Base-by-base conservation (phyloP, 2,888 invertebrate genomes). In the Lochmaea capreae region DNA sequence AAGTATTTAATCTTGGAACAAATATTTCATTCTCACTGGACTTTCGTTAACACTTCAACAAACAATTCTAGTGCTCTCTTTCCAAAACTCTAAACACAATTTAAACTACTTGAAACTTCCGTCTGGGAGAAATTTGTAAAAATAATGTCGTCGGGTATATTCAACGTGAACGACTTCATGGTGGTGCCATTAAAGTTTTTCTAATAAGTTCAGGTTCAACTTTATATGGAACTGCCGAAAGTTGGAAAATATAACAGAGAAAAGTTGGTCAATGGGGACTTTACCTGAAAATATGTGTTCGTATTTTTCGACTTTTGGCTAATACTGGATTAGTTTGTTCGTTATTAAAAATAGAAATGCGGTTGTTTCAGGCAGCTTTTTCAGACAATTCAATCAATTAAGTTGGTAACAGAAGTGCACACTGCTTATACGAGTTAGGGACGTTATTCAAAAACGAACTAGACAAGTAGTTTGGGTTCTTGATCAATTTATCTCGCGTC, bases 121-220 rank as follows among this genome's bases (percentile, higher is more conserved):
- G 62, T 43, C 42, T 6, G 16, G 11, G 42, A 18, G 43, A 10
- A 43, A 63, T 63, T 63, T 63, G 43, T 63, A 63, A 63, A 63
- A 63, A 63, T 63, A 43, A 63, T 63, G 43, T 63, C n/a, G 42
- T 62, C 43, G 62, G 18, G 62, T 63, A 63, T 63, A 22, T 63
- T 61, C 62, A 63, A 63, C 62, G 18, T 42, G 62, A 42, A 62
- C 42, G 62, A 18, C 52, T 54, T n/a, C 18, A 16, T 43, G 43
- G 62, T 11, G 62, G 62, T n/a, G 18, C 18, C 43, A 63, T 63
- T 63, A 63, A 63, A 63, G 62, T 63, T 63, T 61, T 61, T 61
- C 61, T 61, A 61, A 61, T 61, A 61, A 61, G 10, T 61, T 42
- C 43, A 12, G 26, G 62, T 42, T 43, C 43, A 63, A 63, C 42